Evolutionary conservation across 2,888 invertebrate genomes (phyloP), one percentile per base, ranked within the genome.

Genomic region (Alcis repandata): DNA sequence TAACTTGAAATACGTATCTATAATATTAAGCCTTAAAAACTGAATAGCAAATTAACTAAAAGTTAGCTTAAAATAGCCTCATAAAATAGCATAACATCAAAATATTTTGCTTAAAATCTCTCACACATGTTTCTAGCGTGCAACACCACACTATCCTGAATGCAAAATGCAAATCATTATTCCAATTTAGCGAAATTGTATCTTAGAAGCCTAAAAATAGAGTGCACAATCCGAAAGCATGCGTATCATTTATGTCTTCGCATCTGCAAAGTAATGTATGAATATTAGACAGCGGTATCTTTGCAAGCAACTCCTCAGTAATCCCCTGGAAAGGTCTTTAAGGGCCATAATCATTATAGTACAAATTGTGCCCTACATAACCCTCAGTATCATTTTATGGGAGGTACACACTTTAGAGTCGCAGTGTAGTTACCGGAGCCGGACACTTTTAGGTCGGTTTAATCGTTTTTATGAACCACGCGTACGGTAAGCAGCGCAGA

Each of bases 311-410:
- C 72, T 73, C 67, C 70, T 62, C 59, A 68, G 68, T 78, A 74
- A 78, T 73, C 71, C 73, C 19, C 65, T 72, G 73, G 76, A 74
- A 79, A 72, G 79, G 72, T 63, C 73, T 74, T 62, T 68, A 66
- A 58, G 49, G 56, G 75, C 76, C 71, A 83, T 83, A 80, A 83
- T 77, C 84, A 79, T 84, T 83, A 82, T 68, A 67, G 64, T 72
- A 76, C 82, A 79, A 81, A 82, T 79, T 78, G 79, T 76, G 69
- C 66, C 74, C 75, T 78, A 68, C 70, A 77, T 71, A 76, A 67
- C 69, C 59, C 61, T 36, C 38, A 57, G 51, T 63, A 52, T 22
- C 43, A 32, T 52, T 63, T 22, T 58, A 63, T 63, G 52, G 38
- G 11, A 36, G 43, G 19, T 43, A 53, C 38, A 51, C 43, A 19